Evolutionary conservation across 92 coral and sea anemone species (phyloP).

Genomic region (Siderastrea siderea): DNA sequence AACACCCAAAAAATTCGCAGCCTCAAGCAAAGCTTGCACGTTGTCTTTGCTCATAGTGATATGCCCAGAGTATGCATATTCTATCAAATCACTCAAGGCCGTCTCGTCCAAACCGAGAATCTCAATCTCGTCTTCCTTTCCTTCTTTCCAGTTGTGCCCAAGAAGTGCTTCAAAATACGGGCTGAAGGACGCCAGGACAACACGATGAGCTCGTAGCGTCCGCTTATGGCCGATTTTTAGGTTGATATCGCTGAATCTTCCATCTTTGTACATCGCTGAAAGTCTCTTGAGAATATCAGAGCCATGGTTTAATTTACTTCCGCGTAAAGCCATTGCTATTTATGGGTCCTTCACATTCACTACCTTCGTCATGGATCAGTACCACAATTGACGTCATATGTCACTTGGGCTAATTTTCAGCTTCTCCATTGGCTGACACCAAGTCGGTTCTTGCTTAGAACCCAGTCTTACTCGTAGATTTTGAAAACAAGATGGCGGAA

Average conservation of each 20-base stretch:
- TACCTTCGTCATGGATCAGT: too few species aligned
- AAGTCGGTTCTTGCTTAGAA: too few species aligned
- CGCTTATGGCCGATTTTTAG: conserved; percentile 49
- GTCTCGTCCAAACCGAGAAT: conserved; percentile 66
- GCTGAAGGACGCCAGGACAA: conserved; percentile 84
- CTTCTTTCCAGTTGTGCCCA: conserved; percentile 77
- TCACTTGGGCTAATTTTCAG: too few species aligned
- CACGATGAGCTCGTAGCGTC: conserved; percentile 81
- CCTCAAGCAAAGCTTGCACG: conserved; percentile 80
- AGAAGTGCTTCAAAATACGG: conserved; percentile 85
- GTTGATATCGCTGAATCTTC: conserved; percentile 3
- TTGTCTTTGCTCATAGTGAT: conserved; percentile 71
- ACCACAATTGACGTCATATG: too few species aligned
- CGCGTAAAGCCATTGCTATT: too few species aligned
- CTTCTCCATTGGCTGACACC: too few species aligned
- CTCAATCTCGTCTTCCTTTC: conserved; percentile 74
- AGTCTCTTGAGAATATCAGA: background rate
- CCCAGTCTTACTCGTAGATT: too few species aligned
- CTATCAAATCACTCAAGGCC: conserved; percentile 70
- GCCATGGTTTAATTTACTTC: background rate
- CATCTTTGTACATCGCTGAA: background rate
- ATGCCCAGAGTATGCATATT: conserved; percentile 91
- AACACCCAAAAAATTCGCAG: conserved; percentile 82
- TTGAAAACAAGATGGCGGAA: too few species aligned
- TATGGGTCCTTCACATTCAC: too few species aligned